Base-by-base conservation (phyloP, 2,888 invertebrate species). In the Limulus polyphemus region DNA sequence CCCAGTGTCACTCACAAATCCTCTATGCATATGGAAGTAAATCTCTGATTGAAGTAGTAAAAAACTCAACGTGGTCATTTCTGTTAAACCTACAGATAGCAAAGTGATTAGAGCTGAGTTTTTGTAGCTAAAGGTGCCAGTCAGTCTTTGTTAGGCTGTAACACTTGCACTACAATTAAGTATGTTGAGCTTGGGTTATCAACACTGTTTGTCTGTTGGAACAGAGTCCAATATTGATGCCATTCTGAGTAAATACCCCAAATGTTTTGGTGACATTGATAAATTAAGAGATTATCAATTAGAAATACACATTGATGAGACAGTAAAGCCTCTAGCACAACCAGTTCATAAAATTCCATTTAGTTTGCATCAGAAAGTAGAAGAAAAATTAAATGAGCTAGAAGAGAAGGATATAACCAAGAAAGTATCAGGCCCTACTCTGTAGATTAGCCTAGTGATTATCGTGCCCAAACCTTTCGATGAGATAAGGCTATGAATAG, bases 271-370 rank as follows among this genome's bases (percentile, higher is more conserved):
- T 32, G 54, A 32, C n/a, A 11, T 54, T 47, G 11, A 47, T 57
- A 50, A 50, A 55, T 16, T 47, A 16, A 32, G 49, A 59, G 32
- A 63, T 61, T 47, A 66, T 58, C 50, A 61, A 17, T 60, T 50
- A 59, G 54, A 55, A 48, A 57, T 49, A 51, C 48, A 16, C 50
- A 57, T 67, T 7, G 64, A 70, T 49, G 56, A 63, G 52, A 52
- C 9, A 17, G 60, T 68, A 1, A 50, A 12, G 17, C 62, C 69
- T 2, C 56, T 67, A 32, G 59, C 62, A 7, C 67, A 70, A 52
- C 55, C 47, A 47, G 65, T 65, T 61, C 65, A 67, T n/a, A 71
- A 75, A 12, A 76, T 75, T 50, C 32, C 54, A 68, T 70, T 70
- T 59, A 67, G 67, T 50, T n/a, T 70, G 10, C 17, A 68, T 10